Conservation (phyloP, 1,140 invertebrate species). For the Parapsyche elsis region DNA sequence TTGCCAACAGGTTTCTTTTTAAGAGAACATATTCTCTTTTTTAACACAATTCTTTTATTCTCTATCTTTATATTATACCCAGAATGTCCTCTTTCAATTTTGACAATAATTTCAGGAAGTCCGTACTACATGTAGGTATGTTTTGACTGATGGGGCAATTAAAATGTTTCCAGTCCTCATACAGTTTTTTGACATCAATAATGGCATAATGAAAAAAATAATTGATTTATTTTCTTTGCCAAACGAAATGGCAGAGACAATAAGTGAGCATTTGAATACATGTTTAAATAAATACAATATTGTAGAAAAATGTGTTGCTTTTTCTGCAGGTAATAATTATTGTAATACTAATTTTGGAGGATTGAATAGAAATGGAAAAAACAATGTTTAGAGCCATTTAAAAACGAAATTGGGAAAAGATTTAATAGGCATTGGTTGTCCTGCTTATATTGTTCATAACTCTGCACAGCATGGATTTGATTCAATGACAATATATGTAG, state of each 20-base stretch:
- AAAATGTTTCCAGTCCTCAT: conserved; percentile 1
- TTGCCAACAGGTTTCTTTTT: no score
- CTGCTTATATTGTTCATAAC: conserved; percentile 7
- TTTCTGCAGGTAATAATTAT: conserved; percentile 2
- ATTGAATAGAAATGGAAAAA: neutral
- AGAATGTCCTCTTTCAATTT: no score
- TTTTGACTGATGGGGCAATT: neutral
- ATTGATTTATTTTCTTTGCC: neutral
- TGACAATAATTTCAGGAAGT: neutral
- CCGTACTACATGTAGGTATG: no score
- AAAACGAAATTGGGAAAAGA: neutral
- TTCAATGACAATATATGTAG: conserved; percentile 3
- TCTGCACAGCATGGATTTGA: neutral
- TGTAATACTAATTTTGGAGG: conserved; percentile 14
- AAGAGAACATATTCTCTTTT: no score
- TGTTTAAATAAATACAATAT: neutral
- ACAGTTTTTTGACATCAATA: conserved; percentile 5
- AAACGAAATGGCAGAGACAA: no score
- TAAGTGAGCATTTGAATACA: no score
- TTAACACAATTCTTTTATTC: no score
- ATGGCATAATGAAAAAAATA: conserved; percentile 3
- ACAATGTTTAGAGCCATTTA: neutral
- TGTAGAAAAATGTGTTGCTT: neutral
- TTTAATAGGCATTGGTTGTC: neutral
- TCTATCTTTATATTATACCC: no score